A percentile compares a stretch with the other conserved stretches of the same genome.
phyloP scores from a whole-genome alignment of 2,888 invertebrate genomes.

The Lithophane socia region DNA sequence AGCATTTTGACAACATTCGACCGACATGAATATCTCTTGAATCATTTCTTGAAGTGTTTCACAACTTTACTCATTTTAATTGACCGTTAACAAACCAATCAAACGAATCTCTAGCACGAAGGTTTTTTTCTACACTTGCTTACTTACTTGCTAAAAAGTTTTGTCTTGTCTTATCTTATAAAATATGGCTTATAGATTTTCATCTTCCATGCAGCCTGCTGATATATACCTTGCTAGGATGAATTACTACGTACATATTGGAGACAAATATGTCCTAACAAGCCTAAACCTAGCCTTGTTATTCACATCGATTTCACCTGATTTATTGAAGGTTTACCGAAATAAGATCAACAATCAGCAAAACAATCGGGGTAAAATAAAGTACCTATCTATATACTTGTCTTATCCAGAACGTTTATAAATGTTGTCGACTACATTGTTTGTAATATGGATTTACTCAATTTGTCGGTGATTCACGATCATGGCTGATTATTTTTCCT shows the following conservation, averaged over 20 bases:
- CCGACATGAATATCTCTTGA: background rate
- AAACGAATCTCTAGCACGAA: background rate
- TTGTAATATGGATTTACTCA: slow-evolving; percentile 22
- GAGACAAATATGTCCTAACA: background rate
- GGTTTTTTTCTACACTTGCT: background rate
- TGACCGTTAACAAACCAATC: background rate
- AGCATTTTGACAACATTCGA: slow-evolving; percentile 7
- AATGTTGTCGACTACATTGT: slow-evolving; percentile 8
- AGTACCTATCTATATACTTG: background rate
- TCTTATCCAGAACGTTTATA: background rate
- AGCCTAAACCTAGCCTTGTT: background rate
- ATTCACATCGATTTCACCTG: background rate
- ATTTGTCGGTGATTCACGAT: slow-evolving; percentile 48
- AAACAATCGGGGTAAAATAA: background rate
- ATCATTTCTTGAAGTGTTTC: background rate
- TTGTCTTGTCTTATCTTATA: background rate
- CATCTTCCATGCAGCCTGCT: background rate
- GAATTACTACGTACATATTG: too few species aligned
- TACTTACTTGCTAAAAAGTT: too few species aligned
- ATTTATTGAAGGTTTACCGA: background rate
- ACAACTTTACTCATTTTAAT: background rate
- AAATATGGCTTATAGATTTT: background rate
- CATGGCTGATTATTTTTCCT: slow-evolving; percentile 49
- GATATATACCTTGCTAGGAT: background rate
- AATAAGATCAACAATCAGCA: background rate